A percentile compares a stretch with the other conserved stretches of the same genome.
Conservation (phyloP, 2,797 vertebrate species). For the Lagorchestes hirsutus region DNA sequence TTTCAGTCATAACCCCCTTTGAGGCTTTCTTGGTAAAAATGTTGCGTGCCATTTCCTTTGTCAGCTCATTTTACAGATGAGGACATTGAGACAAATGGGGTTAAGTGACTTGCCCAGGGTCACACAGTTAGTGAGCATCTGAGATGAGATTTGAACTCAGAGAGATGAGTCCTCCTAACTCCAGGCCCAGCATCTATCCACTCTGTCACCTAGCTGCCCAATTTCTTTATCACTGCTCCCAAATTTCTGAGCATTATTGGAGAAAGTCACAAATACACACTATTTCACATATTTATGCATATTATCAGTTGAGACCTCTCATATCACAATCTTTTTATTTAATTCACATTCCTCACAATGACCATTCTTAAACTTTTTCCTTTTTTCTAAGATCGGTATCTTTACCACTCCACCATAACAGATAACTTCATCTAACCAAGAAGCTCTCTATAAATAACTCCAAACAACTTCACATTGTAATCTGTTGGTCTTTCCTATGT, state of each 20-base stretch:
- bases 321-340: not conserved
- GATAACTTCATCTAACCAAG: not conserved
- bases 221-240: not conserved
- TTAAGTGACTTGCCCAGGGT: constrained; percentile 21
- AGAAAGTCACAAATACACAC: not conserved
- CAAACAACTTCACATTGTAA: not conserved
- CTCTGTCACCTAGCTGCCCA: not conserved
- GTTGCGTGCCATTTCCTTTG: not conserved
- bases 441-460: not conserved
- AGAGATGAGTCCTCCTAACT: not conserved
- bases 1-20: not conserved
- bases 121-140: not conserved
- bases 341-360: not conserved
- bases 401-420: not conserved
- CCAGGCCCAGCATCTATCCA: not conserved
- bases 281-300: not conserved
- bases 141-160: not conserved
- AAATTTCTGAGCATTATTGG: not conserved
- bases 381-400: not conserved
- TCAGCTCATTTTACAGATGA: constrained; percentile 37
- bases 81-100: constrained; percentile 42
- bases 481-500: not conserved
- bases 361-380: not conserved
- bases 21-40: not conserved
- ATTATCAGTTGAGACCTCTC: not conserved